These are phyloP conservation scores for Myopa testacea DNA, from an alignment of 2,888 invertebrate genomes.

Conservation along the genomic window DNA sequence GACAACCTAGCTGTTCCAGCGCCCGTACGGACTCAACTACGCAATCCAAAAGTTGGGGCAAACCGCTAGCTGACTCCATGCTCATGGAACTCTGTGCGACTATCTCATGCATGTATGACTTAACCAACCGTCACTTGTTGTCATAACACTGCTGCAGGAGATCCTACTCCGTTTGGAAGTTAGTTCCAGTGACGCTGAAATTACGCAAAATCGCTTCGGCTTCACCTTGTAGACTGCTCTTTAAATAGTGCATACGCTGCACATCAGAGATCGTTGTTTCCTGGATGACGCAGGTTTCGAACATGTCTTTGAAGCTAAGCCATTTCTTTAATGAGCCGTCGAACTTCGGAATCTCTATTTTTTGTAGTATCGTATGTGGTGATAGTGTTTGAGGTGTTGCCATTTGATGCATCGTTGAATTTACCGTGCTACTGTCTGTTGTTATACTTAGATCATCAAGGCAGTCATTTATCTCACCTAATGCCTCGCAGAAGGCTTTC, in stretches of 20 bases:
- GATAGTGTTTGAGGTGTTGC: constrained; percentile 3
- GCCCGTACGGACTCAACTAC: constrained; percentile 40
- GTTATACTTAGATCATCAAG: background rate
- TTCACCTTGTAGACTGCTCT: no score
- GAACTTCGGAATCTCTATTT: constrained; percentile 8
- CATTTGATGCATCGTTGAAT: background rate
- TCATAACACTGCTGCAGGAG: constrained; percentile 40
- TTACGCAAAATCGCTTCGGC: constrained; percentile 9
- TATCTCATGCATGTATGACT: constrained; percentile 26
- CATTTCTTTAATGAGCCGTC: background rate
- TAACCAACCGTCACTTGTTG: constrained; percentile 40
- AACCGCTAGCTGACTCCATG: constrained; percentile 5
- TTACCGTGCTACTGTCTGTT: background rate
- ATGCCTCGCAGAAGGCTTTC: background rate
- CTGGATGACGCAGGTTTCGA: constrained; percentile 1
- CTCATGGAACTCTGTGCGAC: constrained; percentile 24
- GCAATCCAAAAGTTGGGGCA: constrained; percentile 37
- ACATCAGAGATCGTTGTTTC: constrained; percentile 11
- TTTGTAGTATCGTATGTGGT: constrained; percentile 7
- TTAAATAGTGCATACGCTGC: constrained; percentile 17
- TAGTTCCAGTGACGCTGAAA: constrained; percentile 33
- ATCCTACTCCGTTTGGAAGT: constrained; percentile 43
- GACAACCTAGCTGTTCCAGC: constrained; percentile 37
- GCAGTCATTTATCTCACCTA: constrained; percentile 13
- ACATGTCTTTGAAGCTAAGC: constrained; percentile 4